Evolutionary conservation across 2,888 invertebrate species (phyloP).

Genomic region (Tethea ocularis): DNA sequence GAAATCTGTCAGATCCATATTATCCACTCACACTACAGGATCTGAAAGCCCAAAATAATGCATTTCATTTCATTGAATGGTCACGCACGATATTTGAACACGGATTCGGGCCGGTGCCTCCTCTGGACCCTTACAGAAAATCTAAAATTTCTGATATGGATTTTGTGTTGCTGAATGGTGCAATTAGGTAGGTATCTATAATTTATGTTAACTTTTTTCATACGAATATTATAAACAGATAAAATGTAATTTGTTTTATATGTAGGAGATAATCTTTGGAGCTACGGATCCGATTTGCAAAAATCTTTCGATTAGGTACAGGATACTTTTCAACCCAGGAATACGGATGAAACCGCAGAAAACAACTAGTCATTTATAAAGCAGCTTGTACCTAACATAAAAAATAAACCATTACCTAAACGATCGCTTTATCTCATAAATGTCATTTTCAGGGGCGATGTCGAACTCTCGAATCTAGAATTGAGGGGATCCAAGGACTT

Average conservation of each 20-base stretch:
- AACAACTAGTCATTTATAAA: too few relatives aligned
- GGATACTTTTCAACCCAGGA: too few relatives aligned
- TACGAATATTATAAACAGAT: too few relatives aligned
- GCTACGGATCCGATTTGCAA: too few relatives aligned
- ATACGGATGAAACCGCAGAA: too few relatives aligned
- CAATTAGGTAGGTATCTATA: background rate
- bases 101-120: background rate
- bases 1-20: background rate
- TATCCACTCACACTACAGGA: background rate
- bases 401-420: too few relatives aligned
- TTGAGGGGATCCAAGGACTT: background rate
- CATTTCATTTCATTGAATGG: background rate
- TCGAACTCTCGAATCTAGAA: background rate
- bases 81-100: background rate
- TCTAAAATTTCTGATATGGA: background rate
- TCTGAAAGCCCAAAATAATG: background rate
- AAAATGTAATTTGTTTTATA: too few relatives aligned
- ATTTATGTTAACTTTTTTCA: background rate
- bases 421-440: background rate
- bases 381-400: too few relatives aligned
- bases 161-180: background rate
- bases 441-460: background rate
- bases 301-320: too few relatives aligned
- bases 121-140: background rate
- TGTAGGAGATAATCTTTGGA: too few relatives aligned